Percentiles rank a stretch among this genome's conserved stretches.
These are phyloP conservation scores for Alloplasta piceator DNA, from an alignment of 2,888 invertebrate genomes.

Conservation along the genomic window DNA sequence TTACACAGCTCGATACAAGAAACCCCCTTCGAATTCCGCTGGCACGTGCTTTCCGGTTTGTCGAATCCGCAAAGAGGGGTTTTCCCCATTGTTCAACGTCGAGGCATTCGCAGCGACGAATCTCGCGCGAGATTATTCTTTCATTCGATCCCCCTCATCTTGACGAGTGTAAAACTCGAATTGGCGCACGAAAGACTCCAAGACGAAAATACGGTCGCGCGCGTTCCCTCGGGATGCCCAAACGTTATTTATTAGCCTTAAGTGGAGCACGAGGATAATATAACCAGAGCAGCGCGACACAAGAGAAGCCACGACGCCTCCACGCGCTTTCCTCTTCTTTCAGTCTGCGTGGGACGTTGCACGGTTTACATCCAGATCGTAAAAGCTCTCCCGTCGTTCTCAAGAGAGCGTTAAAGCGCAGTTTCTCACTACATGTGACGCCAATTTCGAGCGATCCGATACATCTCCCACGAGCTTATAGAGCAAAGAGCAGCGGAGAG, in stretches of 20 bases:
- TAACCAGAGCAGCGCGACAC: neutral
- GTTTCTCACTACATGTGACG: constrained; percentile 13
- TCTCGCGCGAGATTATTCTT: too few species aligned
- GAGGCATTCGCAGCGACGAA: too few species aligned
- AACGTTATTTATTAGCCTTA: constrained; percentile 68
- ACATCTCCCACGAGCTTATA: neutral
- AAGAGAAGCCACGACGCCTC: neutral
- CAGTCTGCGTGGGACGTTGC: too few species aligned
- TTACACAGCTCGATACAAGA: neutral
- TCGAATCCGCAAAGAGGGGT: neutral
- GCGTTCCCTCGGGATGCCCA: constrained; percentile 1
- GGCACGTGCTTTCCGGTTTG: neutral
- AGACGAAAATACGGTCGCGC: constrained; percentile 19
- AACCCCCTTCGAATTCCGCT: neutral
- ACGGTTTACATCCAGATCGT: constrained; percentile 22
- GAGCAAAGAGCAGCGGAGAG: constrained; percentile 1
- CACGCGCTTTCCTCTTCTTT: neutral
- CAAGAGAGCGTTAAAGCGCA: constrained; percentile 42
- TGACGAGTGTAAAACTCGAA: too few species aligned
- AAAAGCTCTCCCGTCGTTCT: constrained; percentile 19
- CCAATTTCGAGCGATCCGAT: neutral
- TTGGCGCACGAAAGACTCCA: constrained; percentile 25
- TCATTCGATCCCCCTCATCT: too few species aligned
- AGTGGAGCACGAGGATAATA: constrained; percentile 60
- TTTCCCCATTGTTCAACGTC: too few species aligned